Conservation (phyloP, 1,140 invertebrate genomes). For the Scaptomyza graminum region DNA sequence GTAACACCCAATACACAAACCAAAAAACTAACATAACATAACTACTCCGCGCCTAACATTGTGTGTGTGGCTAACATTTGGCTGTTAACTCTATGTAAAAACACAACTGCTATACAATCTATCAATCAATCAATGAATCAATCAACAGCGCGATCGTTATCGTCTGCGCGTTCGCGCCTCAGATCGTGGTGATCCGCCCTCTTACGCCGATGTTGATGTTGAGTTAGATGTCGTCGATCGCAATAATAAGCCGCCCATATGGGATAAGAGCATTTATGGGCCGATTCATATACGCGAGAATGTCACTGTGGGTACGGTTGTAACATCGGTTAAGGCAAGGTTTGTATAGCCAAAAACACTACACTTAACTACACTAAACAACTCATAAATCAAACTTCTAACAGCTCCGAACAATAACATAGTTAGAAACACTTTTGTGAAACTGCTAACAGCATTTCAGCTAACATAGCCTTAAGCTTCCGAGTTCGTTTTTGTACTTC, state of each 20-base stretch:
- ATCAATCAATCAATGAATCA: constrained; percentile 33
- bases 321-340: constrained; percentile 98
- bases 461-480: constrained; percentile 56
- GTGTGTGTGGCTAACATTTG: constrained; percentile 42
- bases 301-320: constrained; percentile 98
- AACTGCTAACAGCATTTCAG: constrained; percentile 59
- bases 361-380: constrained; percentile 15
- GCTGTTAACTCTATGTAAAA: constrained; percentile 38
- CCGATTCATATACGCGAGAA: constrained; percentile 98
- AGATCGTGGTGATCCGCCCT: constrained; percentile 94
- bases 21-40: constrained; percentile 35
- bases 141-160: constrained; percentile 95
- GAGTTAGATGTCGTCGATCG: constrained; percentile 98
- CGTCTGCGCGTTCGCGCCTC: constrained; percentile 96
- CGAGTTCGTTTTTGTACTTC: constrained; percentile 26
- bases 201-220: constrained; percentile 96
- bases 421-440: constrained; percentile 42
- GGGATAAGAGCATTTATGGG: constrained; percentile 96
- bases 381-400: constrained; percentile 84
- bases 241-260: constrained; percentile 98
- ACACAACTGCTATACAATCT: constrained; percentile 44
- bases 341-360: constrained; percentile 88
- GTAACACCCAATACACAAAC: constrained; percentile 64
- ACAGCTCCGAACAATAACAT: constrained; percentile 60
- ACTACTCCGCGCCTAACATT: constrained; percentile 35